Conservation (phyloP, 2,888 invertebrate species). For the Hirtodrosophila histrioides region DNA sequence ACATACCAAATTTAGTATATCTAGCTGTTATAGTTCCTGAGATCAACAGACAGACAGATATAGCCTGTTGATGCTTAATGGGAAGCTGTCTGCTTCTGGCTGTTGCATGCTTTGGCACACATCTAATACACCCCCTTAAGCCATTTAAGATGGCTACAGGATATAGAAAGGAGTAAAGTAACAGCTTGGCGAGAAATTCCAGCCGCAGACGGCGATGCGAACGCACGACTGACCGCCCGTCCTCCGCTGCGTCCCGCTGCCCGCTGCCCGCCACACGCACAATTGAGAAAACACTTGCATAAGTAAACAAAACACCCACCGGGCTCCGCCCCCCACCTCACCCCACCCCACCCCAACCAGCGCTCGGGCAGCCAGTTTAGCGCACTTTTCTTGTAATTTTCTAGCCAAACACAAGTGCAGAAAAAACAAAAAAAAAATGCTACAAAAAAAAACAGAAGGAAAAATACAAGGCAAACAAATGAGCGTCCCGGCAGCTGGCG, state of each 20-base stretch:
- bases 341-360: neutral
- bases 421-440: slow-evolving; percentile 23
- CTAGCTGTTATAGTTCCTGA: too few relatives aligned
- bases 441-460: slow-evolving; percentile 29
- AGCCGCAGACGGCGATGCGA: slow-evolving; percentile 56
- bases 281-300: slow-evolving; percentile 78
- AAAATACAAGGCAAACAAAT: slow-evolving; percentile 75
- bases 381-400: slow-evolving; percentile 77
- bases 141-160: neutral
- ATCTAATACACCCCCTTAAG: too few relatives aligned
- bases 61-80: too few relatives aligned
- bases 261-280: slow-evolving; percentile 62
- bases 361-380: slow-evolving; percentile 45
- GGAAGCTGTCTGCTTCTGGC: too few relatives aligned
- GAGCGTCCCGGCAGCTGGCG: slow-evolving; percentile 53
- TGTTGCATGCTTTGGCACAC: too few relatives aligned
- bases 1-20: too few relatives aligned
- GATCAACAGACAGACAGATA: too few relatives aligned
- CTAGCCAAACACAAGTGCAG: slow-evolving; percentile 65
- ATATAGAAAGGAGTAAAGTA: slow-evolving; percentile 33
- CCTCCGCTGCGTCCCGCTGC: neutral
- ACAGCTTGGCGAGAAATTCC: slow-evolving; percentile 19
- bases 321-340: slow-evolving; percentile 30
- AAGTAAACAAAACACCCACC: slow-evolving; percentile 69
- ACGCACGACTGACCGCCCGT: slow-evolving; percentile 54